phyloP scores from a whole-genome alignment of 2,797 vertebrate genomes.

The Hypotaenidia philippensis region DNA sequence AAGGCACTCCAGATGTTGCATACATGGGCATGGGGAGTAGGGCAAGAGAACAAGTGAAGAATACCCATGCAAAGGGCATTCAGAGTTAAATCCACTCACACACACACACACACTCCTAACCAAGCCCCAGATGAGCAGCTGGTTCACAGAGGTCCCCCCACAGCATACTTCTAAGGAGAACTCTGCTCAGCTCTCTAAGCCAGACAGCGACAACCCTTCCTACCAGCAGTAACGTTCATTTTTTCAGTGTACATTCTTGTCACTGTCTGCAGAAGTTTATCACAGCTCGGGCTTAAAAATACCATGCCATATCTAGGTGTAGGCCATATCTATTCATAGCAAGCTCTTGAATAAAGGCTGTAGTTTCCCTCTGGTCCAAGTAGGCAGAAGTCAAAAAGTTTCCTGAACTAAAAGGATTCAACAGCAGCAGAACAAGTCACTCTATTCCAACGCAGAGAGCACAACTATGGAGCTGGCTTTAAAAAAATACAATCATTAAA shows the following conservation, averaged over 20 bases:
- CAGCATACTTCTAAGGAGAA: background rate
- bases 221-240: background rate
- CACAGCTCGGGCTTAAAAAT: background rate
- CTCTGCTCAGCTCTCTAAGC: background rate
- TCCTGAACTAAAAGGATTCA: background rate
- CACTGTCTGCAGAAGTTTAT: background rate
- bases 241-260: background rate
- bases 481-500: background rate
- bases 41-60: background rate
- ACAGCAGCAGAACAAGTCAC: background rate
- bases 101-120: background rate
- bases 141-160: background rate
- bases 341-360: background rate
- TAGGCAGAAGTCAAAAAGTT: background rate
- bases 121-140: background rate
- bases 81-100: background rate
- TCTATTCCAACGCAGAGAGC: background rate
- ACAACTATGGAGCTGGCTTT: background rate
- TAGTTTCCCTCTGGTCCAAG: background rate
- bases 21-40: rapidly evolving
- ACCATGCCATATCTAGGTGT: background rate
- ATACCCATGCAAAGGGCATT: background rate
- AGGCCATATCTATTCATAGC: background rate
- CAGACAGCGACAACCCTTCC: background rate
- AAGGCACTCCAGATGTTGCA: background rate